Conservation (phyloP, 2,888 invertebrate species). For the Rapana venosa region DNA sequence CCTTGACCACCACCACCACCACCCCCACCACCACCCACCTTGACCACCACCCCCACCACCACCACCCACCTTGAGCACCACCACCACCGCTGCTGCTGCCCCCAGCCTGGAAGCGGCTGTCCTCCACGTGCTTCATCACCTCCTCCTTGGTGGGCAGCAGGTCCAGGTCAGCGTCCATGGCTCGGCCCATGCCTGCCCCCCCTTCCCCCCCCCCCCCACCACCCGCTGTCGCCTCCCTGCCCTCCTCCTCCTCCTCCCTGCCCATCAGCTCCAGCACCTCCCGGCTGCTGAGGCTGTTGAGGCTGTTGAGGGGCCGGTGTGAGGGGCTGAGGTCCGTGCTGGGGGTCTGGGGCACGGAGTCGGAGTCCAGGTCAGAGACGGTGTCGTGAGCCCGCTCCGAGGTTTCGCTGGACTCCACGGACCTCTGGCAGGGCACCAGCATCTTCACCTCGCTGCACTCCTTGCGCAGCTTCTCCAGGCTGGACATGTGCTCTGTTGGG, state of each 20-base stretch:
- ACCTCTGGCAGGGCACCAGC: constrained; percentile 66
- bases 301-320: constrained; percentile 13
- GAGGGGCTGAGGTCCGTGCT: constrained; percentile 40
- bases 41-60: background rate
- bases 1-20: background rate
- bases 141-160: constrained; percentile 70
- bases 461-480: constrained; percentile 68
- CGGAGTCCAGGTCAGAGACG: constrained; percentile 51
- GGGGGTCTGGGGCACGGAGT: constrained; percentile 41
- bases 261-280: background rate
- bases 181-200: background rate
- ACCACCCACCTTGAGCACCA: background rate
- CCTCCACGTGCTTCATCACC: constrained; percentile 43
- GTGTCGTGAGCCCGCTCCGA: constrained; percentile 46
- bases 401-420: constrained; percentile 57
- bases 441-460: constrained; percentile 75
- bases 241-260: constrained; percentile 33
- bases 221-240: background rate
- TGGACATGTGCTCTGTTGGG: constrained; percentile 59
- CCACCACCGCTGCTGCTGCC: background rate
- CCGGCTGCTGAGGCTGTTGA: background rate
- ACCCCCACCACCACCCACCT: background rate
- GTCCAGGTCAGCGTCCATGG: constrained; percentile 61
- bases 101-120: background rate
- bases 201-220: background rate